Percentiles rank a stretch among this genome's conserved stretches.
phyloP scores from a whole-genome alignment of 1,140 invertebrate species.

The Cydia fagiglandana region DNA sequence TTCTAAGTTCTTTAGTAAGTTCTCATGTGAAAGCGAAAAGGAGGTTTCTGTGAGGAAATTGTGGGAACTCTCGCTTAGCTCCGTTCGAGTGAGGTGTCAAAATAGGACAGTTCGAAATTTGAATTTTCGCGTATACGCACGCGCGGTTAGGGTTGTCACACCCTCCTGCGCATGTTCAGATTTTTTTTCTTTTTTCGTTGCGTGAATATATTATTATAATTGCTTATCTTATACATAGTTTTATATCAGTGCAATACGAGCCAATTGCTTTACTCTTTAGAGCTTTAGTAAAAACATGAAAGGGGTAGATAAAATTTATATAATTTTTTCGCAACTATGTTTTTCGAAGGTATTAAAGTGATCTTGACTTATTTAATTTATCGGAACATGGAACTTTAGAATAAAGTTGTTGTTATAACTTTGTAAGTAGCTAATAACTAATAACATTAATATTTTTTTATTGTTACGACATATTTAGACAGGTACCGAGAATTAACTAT shows the following conservation, averaged over 20 bases:
- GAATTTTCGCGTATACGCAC: constrained; percentile 39
- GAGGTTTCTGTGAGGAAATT: constrained; percentile 12
- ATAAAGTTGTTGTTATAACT: not conserved
- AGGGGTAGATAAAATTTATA: no score
- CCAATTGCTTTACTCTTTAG: not conserved
- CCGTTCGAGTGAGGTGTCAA: constrained; percentile 33
- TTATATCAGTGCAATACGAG: not conserved
- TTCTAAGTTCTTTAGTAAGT: not conserved
- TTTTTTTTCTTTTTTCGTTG: not conserved
- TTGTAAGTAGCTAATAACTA: not conserved
- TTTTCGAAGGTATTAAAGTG: no score
- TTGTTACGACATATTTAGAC: not conserved
- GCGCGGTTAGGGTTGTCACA: constrained; percentile 39
- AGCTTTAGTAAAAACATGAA: no score
- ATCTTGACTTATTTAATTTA: no score
- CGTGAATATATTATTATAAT: not conserved
- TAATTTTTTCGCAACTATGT: no score
- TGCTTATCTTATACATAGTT: not conserved
- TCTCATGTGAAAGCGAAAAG: constrained; percentile 25
- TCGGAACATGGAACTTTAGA: no score
- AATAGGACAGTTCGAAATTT: constrained; percentile 35
- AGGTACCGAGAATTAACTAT: not conserved
- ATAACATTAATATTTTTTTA: not conserved
- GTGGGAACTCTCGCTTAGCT: constrained; percentile 42
- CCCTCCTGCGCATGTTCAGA: constrained; percentile 33